Base-by-base conservation (phyloP, 2,888 invertebrate species). In the Biston stratarius region DNA sequence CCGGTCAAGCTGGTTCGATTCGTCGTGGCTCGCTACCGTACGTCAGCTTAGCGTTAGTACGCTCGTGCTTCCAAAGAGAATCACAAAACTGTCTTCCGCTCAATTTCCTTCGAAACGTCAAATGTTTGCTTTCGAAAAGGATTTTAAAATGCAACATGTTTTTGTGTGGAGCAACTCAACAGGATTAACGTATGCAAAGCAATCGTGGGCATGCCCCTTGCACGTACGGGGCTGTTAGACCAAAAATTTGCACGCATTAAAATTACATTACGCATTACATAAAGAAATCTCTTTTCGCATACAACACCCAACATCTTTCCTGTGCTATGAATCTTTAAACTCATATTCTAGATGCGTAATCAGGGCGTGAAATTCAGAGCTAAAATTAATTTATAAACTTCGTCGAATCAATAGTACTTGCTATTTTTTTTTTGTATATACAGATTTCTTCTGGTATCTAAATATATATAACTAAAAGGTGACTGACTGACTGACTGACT, bases 131-230 rank as follows among this genome's bases (percentile, higher is more conserved):
- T 90, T 89, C 82, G 85, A 83, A 83, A 88, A 84, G 89, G 88
- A 92, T 93, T 91, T 94, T 92, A 92, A 94, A 92, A 93, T 94
- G 90, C 91, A 94, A 88, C 88, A 79, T 84, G 82, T 93, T 93
- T 93, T 93, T 94, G 87, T 87, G 80, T 84, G 83, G 52, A 53
- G 52, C 44, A 58, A 85, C 81, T 77, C 76, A 81, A 83, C 77
- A 75, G 87, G 87, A 90, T 90, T 88, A 87, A 81, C 79, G 83
- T 90, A 93, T 93, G 93, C 91, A 91, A 93, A 93, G 80, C 82
- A 77, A 83, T 78, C 79, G 62, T 40, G 52, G 49, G 78, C 67
- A 71, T 76, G 70, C 79, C 72, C 74, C 59, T 70, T 64, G 77
- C 77, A 73, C 24, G 73, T 73, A 72, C 76, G 77, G 75, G 77